Conservation (phyloP, 1,140 invertebrate genomes). For the Pseudoatta argentina region DNA sequence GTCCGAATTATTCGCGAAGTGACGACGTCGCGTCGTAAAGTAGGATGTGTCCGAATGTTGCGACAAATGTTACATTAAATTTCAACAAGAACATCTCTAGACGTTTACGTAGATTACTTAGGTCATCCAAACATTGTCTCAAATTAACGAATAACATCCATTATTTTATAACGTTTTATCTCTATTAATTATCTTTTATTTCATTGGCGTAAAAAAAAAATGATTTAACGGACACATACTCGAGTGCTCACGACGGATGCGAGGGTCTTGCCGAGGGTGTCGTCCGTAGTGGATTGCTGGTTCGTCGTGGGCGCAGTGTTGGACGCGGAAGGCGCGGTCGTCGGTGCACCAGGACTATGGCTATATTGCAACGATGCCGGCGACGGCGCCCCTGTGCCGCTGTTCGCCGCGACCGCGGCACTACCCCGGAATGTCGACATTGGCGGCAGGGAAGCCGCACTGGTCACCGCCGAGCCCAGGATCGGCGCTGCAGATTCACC, state of each 20-base stretch:
- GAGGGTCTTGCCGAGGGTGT: slow-evolving; percentile 92
- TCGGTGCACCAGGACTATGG: slow-evolving; percentile 86
- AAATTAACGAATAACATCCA: neutral
- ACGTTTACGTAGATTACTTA: neutral
- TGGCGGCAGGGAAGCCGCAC: slow-evolving; percentile 92
- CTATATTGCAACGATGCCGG: slow-evolving; percentile 87
- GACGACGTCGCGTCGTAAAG: neutral
- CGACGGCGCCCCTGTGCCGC: slow-evolving; percentile 86
- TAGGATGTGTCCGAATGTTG: neutral
- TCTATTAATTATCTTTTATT: neutral
- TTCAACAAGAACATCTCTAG: neutral
- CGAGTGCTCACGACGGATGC: slow-evolving; percentile 89
- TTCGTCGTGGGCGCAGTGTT: slow-evolving; percentile 86
- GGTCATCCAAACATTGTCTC: neutral
- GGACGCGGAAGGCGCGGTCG: slow-evolving; percentile 84
- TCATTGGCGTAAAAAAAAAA: neutral
- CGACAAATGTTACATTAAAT: neutral
- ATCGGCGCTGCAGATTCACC: slow-evolving; percentile 85
- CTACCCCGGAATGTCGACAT: slow-evolving; percentile 96
- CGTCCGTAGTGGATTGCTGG: slow-evolving; percentile 88
- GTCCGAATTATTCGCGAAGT: neutral
- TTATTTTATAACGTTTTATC: neutral
- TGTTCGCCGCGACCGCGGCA: slow-evolving; percentile 84
- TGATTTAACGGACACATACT: slow-evolving; percentile 73
- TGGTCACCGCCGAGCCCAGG: slow-evolving; percentile 87